Base-by-base conservation (phyloP, 1,140 invertebrate genomes). In the Drosophila prosaltans region DNA sequence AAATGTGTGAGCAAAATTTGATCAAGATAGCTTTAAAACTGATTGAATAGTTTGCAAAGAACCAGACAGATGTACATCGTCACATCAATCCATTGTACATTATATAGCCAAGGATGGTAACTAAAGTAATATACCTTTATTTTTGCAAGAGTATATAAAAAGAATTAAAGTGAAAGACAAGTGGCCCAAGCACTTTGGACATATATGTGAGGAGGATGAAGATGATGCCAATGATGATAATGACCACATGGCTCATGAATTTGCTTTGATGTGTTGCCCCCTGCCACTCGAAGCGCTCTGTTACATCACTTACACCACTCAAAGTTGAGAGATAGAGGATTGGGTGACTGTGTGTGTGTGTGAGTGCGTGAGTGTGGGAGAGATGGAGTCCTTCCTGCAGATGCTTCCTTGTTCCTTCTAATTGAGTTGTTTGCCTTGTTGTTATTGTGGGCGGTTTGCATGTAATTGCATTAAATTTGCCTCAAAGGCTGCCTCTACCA, bases 391-490 rank as follows among this genome's bases (percentile, higher is more conserved):
- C 21, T 30, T 43, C 40, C 60, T n/a, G 36, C 16, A 43, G 60
- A 39, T 41, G 40, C 36, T 43, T 43, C 24, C 62, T 32, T 51
- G 21, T 24, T 51, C 45, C 51, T 26, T 39, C 48, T 80, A 80
- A 80, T 80, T 80, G 67, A 80, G 77, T 80, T 80, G 72, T 80
- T 80, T 76, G 59, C 66, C 45, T 51, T 51, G 72, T 41, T 65
- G 28, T 36, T 32, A 24, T 67, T 67, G 65, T 67, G 57, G 65
- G 45, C 48, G 63, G 54, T 67, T 75, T 75, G 65, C 54, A 67
- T 72, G 57, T 80, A 80, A 80, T 80, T 74, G 78, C 78, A 80
- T 80, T 80, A 80, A 71, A 71, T 54, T 57, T 63, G 72, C 59
- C 74, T 59, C 78, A 65, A 74, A 74, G 67, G 64, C 66, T 30